phyloP scores from a whole-genome alignment of 2,888 invertebrate genomes.

The Ormyrus nitidulus region DNA sequence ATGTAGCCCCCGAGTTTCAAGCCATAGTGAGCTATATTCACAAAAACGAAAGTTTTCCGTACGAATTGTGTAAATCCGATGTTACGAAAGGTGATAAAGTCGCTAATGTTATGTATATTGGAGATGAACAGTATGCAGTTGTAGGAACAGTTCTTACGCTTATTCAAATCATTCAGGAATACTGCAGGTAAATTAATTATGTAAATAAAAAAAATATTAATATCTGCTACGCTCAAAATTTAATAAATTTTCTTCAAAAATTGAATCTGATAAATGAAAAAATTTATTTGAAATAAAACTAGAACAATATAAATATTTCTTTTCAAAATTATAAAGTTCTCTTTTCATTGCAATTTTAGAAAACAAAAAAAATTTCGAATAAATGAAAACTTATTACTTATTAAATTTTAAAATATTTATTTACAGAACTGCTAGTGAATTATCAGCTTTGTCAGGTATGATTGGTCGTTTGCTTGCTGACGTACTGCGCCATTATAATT shows the following conservation, averaged over 20 bases:
- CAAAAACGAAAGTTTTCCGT: slow-evolving; percentile 77
- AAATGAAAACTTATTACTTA: not conserved
- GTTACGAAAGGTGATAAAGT: slow-evolving; percentile 68
- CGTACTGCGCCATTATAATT: slow-evolving; percentile 90
- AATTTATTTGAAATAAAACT: too few species aligned
- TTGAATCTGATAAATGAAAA: too few species aligned
- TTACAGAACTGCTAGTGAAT: slow-evolving; percentile 75
- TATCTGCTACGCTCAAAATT: too few species aligned
- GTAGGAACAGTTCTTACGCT: slow-evolving; percentile 91
- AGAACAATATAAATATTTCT: too few species aligned
- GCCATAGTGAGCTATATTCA: slow-evolving; percentile 79
- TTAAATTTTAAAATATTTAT: slow-evolving; percentile 1
- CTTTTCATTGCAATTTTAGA: slow-evolving; percentile 12
- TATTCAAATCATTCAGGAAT: slow-evolving; percentile 93
- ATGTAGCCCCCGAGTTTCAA: slow-evolving; percentile 93
- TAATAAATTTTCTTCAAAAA: not conserved
- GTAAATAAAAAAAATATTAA: slow-evolving; percentile 19
- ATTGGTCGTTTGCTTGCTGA: slow-evolving; percentile 92
- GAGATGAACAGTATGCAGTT: slow-evolving; percentile 85
- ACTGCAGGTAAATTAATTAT: slow-evolving; percentile 80
- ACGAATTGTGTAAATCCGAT: slow-evolving; percentile 65
- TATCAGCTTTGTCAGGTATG: slow-evolving; percentile 87
- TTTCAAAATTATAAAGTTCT: not conserved
- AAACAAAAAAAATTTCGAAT: not conserved
- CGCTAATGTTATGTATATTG: slow-evolving; percentile 77